phyloP scores from a whole-genome alignment of 2,888 invertebrate genomes.

The Ophioninae sp. region DNA sequence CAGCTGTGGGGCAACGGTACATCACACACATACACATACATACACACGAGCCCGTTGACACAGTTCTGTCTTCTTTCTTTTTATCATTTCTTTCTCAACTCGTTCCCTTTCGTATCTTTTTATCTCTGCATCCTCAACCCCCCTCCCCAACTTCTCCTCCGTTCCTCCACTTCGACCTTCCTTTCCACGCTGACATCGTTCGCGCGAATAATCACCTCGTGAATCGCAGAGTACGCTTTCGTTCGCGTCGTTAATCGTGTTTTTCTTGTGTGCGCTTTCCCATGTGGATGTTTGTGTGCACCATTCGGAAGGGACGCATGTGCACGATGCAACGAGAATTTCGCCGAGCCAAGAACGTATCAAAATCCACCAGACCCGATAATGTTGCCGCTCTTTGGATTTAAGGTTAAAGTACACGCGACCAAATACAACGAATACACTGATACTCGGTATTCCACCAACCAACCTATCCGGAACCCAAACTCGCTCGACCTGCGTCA shows the following conservation, averaged over 20 bases:
- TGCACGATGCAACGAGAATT: constrained; percentile 46
- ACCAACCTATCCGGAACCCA: constrained; percentile 17
- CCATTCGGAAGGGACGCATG: constrained; percentile 29
- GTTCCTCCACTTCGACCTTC: neutral
- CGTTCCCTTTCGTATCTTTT: neutral
- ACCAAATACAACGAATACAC: constrained; percentile 28
- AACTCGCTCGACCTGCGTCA: constrained; percentile 37
- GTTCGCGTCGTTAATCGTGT: neutral
- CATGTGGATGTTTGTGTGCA: constrained; percentile 31
- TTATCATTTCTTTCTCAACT: neutral
- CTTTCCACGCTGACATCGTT: neutral
- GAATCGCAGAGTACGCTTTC: constrained; percentile 3
- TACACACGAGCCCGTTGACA: neutral
- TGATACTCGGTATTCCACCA: constrained; percentile 4
- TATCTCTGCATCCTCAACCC: neutral
- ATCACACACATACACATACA: neutral
- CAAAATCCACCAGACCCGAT: constrained; percentile 43
- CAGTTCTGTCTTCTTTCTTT: neutral
- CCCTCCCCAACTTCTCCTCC: constrained; percentile 1
- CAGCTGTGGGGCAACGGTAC: constrained; percentile 29
- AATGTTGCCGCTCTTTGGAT: constrained; percentile 59
- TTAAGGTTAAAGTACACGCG: constrained; percentile 61
- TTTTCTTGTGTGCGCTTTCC: constrained; percentile 8
- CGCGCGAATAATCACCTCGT: constrained; percentile 2
- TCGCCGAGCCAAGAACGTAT: constrained; percentile 20